Evolutionary conservation across 35 echinoderm and acorn worm genomes (phyloP), one percentile per base, ranked within the genome.

Genomic region (Amphiura filiformis): DNA sequence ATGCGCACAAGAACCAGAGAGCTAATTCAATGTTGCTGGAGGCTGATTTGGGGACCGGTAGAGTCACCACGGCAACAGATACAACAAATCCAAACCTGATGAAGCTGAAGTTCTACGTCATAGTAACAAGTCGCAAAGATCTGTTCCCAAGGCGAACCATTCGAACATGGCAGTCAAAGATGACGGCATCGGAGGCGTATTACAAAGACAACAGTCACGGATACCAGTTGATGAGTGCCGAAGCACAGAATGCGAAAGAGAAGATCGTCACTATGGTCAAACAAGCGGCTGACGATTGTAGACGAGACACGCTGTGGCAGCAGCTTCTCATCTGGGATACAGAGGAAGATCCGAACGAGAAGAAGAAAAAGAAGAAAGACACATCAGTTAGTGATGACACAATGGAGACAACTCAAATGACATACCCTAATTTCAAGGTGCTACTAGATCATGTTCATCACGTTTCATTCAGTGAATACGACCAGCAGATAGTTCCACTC

Each of bases 351-450:
- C 1, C 17, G 11, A 76, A 1, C n/a, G 23, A 44, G 20, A 32
- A n/a, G 31, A 30, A 80, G 41, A 36, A 41, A 83, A 40, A 7
- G 57, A 33, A 33, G 26, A 82, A 22, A 1, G 31, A 84, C 26
- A 4, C 39, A 15, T 34, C 37, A 65, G 18, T 34, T 61, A 11
- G 32, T 65, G 61, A 35, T 5, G 34, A 84, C 9, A 39, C 5
- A 13, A 31, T 18, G n/a, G 26, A 22, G 7, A 64, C 86, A 76
- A 84, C 65, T 18, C 34, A 36, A 20, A 49, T 99, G 78, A 90
- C 87, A 35, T 99, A 92, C 39, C 89, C 93, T 56, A 93, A 99
- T 47, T 92, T 99, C 80, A 99, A 99, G 41, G 96, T 95, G 11
- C 90, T 99, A n/a, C 87, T 99, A 28, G 87, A 91, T 37, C 86